These are phyloP conservation scores for Adela reaumurella DNA, from an alignment of 2,888 invertebrate species.

Conservation along the genomic window DNA sequence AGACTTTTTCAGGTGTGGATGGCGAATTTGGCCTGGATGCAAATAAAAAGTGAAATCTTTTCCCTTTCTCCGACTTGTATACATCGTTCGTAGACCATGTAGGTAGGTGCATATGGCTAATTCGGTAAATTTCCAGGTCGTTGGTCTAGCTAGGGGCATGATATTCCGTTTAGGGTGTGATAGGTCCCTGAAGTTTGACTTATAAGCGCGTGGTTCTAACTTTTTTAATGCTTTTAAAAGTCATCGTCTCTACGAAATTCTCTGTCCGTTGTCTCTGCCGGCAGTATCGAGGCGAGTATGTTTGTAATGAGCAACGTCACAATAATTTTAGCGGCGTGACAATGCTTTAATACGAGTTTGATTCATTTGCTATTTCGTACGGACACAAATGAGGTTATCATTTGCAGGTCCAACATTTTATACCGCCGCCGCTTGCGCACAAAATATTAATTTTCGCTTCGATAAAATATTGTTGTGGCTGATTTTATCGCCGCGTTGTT, in stretches of 20 bases:
- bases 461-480: background rate
- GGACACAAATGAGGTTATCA: conserved; percentile 49
- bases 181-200: too few species aligned
- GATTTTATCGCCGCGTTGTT: conserved; percentile 11
- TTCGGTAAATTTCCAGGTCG: too few species aligned
- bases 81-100: too few species aligned
- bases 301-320: conserved; percentile 49
- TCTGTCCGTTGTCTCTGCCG: conserved; percentile 23
- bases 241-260: background rate
- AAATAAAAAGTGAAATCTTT: too few species aligned
- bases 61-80: too few species aligned
- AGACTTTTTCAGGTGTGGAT: too few species aligned
- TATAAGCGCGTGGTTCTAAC: too few species aligned
- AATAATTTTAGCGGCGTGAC: conserved; percentile 52
- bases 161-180: too few species aligned
- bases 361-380: conserved; percentile 38
- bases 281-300: conserved; percentile 31
- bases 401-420: conserved; percentile 24
- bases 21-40: too few species aligned
- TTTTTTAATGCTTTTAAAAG: too few species aligned
- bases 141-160: too few species aligned
- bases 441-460: conserved; percentile 7
- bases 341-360: conserved; percentile 54
- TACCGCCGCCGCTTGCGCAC: background rate
- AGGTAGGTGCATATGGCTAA: too few species aligned